Conservation (phyloP, 1,140 invertebrate species). For the Pogonus chalceus region DNA sequence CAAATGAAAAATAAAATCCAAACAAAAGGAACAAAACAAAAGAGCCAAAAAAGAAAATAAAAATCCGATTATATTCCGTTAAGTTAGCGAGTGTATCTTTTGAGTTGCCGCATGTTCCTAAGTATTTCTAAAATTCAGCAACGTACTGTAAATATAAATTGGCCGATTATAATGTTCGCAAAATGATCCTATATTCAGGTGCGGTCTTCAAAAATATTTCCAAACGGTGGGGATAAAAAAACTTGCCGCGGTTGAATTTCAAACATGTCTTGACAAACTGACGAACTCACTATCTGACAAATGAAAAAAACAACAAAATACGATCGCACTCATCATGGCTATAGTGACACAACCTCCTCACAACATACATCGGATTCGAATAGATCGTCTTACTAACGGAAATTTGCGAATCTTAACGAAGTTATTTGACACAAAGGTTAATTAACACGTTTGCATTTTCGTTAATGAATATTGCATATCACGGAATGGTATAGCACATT, state of each 20-base stretch:
- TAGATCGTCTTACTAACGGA: neutral
- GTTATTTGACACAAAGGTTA: too few species aligned
- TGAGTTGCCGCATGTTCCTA: constrained; percentile 12
- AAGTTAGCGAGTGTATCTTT: neutral
- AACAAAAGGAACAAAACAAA: neutral
- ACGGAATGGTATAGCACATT: too few species aligned
- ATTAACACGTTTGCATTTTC: too few species aligned
- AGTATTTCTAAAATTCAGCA: constrained; percentile 27
- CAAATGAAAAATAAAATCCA: too few species aligned
- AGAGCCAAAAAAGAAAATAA: neutral
- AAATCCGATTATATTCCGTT: neutral
- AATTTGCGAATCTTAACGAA: neutral
- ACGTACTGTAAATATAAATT: constrained; percentile 25
- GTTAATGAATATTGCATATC: too few species aligned
- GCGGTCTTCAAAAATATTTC: neutral
- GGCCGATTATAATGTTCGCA: constrained; percentile 24
- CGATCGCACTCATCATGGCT: neutral
- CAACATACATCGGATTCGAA: neutral
- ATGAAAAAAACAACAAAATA: neutral
- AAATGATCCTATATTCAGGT: neutral
- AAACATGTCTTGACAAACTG: too few species aligned
- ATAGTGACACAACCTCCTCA: too few species aligned
- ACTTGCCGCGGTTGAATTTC: too few species aligned
- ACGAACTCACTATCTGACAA: too few species aligned
- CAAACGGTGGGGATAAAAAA: too few species aligned